Evolutionary conservation across 1,140 invertebrate genomes (phyloP).

Genomic region (Nebria ingens): DNA sequence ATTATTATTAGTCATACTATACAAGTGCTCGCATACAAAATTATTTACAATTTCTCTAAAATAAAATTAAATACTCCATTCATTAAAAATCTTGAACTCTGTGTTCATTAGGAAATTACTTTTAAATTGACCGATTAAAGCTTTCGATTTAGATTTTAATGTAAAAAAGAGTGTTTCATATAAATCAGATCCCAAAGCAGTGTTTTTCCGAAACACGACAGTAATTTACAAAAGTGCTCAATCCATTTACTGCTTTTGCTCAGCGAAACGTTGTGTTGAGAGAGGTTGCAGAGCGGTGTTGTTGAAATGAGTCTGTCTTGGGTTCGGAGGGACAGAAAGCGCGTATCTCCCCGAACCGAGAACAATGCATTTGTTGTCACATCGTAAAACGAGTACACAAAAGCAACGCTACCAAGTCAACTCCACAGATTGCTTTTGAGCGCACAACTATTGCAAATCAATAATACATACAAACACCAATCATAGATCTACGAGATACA

Average conservation of each 20-base stretch:
- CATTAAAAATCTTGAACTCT: no score
- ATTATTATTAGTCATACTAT: no score
- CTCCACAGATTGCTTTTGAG: constrained; percentile 1
- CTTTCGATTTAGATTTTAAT: no score
- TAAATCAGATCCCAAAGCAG: constrained; percentile 1
- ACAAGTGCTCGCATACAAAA: no score
- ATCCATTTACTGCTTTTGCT: constrained; percentile 2
- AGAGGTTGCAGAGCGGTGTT: not conserved
- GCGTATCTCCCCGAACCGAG: not conserved
- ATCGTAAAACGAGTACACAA: constrained; percentile 1
- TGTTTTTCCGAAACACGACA: constrained; percentile 3
- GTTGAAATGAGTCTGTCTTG: not conserved
- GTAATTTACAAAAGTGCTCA: constrained; percentile 9
- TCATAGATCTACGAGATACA: no score
- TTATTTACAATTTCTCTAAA: no score
- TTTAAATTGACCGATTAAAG: no score
- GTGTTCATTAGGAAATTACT: no score
- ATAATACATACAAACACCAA: no score
- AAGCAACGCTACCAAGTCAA: not conserved
- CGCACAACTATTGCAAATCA: not conserved
- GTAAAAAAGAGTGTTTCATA: not conserved
- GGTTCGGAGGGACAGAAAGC: not conserved
- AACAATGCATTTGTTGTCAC: constrained; percentile 3
- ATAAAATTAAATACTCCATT: no score
- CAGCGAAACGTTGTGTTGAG: not conserved